Percentiles rank a stretch among this genome's conserved stretches.
Evolutionary conservation across 2,888 invertebrate species (phyloP).

Genomic region (Aproaerema taeniolella): DNA sequence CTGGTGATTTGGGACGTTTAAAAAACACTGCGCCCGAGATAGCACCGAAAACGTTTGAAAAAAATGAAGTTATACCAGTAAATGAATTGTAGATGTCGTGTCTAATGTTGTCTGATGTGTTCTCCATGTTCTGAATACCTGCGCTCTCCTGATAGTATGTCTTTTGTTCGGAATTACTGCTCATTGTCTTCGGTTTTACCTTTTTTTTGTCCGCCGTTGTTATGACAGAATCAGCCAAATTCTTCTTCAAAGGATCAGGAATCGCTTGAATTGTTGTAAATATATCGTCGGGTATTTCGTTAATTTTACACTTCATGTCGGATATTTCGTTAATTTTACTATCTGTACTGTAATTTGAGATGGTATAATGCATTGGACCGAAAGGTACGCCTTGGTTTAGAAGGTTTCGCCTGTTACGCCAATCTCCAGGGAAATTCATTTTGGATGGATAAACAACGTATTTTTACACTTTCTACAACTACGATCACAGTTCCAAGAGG

Average conservation of each 20-base stretch:
- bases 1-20: constrained; percentile 38
- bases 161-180: too few relatives aligned
- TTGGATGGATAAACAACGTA: constrained; percentile 26
- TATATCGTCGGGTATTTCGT: constrained; percentile 41
- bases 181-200: constrained; percentile 18
- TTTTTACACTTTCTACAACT: constrained; percentile 32
- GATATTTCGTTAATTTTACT: constrained; percentile 28
- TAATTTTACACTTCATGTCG: constrained; percentile 48
- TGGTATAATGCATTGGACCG: constrained; percentile 39
- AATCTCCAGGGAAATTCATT: constrained; percentile 51
- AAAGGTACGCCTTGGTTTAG: constrained; percentile 27
- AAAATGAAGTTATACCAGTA: constrained; percentile 47
- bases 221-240: constrained; percentile 55
- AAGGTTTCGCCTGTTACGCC: constrained; percentile 46
- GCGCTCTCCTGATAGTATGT: too few relatives aligned
- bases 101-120: constrained; percentile 15
- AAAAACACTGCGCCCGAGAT: constrained; percentile 50
- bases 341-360: constrained; percentile 50
- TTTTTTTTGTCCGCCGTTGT: constrained; percentile 28
- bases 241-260: constrained; percentile 57
- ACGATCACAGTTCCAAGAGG: constrained; percentile 31
- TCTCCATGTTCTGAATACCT: constrained; percentile 1
- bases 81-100: constrained; percentile 32
- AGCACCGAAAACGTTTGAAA: constrained; percentile 53
- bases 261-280: constrained; percentile 48